These are phyloP conservation scores for Pseudopodoces humilis DNA, from an alignment of 2,113 vertebrate species.

Conservation along the genomic window DNA sequence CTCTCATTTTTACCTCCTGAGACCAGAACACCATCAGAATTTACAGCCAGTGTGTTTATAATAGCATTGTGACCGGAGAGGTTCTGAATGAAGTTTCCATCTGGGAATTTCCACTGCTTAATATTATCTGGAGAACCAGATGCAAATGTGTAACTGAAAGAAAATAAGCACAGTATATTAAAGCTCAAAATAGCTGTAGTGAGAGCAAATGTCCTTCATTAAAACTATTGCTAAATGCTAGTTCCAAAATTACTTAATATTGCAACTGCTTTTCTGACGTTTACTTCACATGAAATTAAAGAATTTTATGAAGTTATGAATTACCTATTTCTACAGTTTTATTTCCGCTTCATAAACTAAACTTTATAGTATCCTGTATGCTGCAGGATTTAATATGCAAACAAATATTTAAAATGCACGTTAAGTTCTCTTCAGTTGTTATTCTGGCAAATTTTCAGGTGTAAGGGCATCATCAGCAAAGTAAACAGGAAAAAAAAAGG, in stretches of 20 bases:
- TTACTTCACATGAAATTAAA: background rate
- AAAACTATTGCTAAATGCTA: background rate
- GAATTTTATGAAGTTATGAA: background rate
- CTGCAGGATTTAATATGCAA: background rate
- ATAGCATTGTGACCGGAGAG: conserved; percentile 97
- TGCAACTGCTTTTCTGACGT: background rate
- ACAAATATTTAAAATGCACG: background rate
- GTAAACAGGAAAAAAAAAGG: background rate
- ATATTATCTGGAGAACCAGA: conserved; percentile 99
- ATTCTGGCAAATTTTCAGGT: background rate
- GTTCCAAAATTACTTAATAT: background rate
- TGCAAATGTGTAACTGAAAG: conserved; percentile 92
- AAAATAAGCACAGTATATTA: background rate
- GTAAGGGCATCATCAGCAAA: background rate
- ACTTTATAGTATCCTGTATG: background rate
- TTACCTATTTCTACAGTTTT: background rate
- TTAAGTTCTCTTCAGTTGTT: background rate
- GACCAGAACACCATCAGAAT: conserved; percentile 94
- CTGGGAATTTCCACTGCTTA: conserved; percentile 98
- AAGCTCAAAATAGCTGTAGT: background rate
- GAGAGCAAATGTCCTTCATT: background rate
- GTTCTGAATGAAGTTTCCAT: conserved; percentile 98
- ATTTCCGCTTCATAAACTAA: background rate
- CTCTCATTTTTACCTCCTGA: conserved; percentile 87
- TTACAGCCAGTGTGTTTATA: conserved; percentile 94